phyloP scores from a whole-genome alignment of 1,140 invertebrate species.

The Maconellicoccus hirsutus region DNA sequence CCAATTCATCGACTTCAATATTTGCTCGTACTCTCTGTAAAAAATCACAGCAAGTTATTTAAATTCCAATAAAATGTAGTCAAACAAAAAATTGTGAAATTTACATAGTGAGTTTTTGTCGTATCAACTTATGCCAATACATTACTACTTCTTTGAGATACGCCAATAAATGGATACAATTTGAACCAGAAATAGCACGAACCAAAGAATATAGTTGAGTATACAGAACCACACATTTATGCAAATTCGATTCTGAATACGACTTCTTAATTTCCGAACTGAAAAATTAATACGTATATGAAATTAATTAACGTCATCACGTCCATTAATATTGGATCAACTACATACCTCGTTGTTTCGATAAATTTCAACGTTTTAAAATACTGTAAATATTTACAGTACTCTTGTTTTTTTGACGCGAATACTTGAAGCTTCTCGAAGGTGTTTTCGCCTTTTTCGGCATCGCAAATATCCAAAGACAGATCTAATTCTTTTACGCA shows the following conservation, averaged over 20 bases:
- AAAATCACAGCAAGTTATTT: slow-evolving; percentile 23
- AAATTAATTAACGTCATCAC: too few species aligned
- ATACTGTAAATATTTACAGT: neutral
- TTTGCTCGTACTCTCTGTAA: slow-evolving; percentile 69
- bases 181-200: neutral
- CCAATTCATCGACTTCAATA: slow-evolving; percentile 70
- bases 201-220: neutral
- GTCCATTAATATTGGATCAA: too few species aligned
- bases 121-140: slow-evolving; percentile 73
- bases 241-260: neutral
- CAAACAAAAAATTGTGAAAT: slow-evolving; percentile 30
- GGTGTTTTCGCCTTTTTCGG: neutral
- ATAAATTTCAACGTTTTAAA: slow-evolving; percentile 4
- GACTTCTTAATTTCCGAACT: neutral
- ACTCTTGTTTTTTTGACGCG: neutral
- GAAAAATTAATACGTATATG: too few species aligned
- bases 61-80: too few species aligned
- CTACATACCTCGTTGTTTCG: neutral
- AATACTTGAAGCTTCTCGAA: neutral
- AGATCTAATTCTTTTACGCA: neutral
- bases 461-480: neutral
- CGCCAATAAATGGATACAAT: slow-evolving; percentile 45
- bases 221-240: slow-evolving; percentile 11
- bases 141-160: slow-evolving; percentile 52
- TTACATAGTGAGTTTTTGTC: slow-evolving; percentile 63